Percentiles rank a stretch among this genome's conserved stretches.
These are phyloP conservation scores for Sebastes kiyomatsui DNA, from an alignment of 2,797 vertebrate species.

Conservation along the genomic window DNA sequence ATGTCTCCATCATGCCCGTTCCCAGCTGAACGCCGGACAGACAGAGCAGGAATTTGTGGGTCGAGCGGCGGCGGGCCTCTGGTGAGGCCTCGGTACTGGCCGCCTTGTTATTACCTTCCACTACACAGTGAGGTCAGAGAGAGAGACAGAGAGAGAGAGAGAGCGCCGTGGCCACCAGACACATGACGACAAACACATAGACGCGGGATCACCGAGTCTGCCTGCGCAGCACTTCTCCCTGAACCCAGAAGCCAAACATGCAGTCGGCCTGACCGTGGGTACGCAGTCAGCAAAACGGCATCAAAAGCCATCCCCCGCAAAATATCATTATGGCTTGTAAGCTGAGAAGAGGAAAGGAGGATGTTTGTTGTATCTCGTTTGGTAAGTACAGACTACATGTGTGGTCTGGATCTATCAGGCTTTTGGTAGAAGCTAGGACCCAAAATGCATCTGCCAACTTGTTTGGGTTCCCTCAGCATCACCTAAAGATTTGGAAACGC, in stretches of 20 bases:
- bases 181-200: conserved; percentile 73
- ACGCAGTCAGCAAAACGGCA: conserved; percentile 77
- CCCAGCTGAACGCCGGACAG: conserved; percentile 52
- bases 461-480: conserved; percentile 52
- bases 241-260: conserved; percentile 65
- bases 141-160: conserved; percentile 19
- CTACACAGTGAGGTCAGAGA: conserved; percentile 72
- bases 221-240: conserved; percentile 74
- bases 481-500: conserved; percentile 44
- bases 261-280: conserved; percentile 67
- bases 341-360: conserved; percentile 74
- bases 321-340: conserved; percentile 81
- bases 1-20: conserved; percentile 30
- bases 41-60: conserved; percentile 60
- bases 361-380: conserved; percentile 74
- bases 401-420: conserved; percentile 75
- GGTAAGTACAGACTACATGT: conserved; percentile 79
- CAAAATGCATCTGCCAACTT: conserved; percentile 48
- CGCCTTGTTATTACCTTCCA: conserved; percentile 79
- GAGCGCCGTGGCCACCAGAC: conserved; percentile 59
- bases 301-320: conserved; percentile 68
- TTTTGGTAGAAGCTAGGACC: conserved; percentile 35
- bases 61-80: conserved; percentile 42
- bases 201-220: conserved; percentile 73
- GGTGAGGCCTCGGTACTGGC: conserved; percentile 51